Evolutionary conservation across 2,113 vertebrate genomes (phyloP).

Genomic region (Platichthys stellatus): DNA sequence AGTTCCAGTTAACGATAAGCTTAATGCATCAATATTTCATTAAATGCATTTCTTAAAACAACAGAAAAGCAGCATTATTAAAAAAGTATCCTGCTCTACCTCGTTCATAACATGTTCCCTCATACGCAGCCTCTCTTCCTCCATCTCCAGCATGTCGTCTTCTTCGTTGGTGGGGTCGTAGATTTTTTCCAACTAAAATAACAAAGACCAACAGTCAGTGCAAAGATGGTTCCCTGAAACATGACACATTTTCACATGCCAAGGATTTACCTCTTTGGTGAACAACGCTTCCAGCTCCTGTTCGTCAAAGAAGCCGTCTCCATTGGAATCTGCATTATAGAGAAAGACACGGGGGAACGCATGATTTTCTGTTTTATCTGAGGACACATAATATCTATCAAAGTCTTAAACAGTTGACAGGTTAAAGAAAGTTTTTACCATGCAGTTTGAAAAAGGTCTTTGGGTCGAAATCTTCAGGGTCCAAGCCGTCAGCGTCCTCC

Average conservation of each 20-base stretch:
- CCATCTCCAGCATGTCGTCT: slow-evolving; percentile 99
- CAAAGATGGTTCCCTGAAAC: not conserved
- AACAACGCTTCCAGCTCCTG: slow-evolving; percentile 97
- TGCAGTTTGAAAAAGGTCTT: slow-evolving; percentile 99
- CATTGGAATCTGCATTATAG: slow-evolving; percentile 88
- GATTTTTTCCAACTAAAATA: slow-evolving; percentile 92
- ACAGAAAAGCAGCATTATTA: not conserved
- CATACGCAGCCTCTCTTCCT: slow-evolving; percentile 97
- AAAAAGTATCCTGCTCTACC: slow-evolving; percentile 76
- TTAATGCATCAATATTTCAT: not conserved
- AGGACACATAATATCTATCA: not conserved
- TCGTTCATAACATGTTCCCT: slow-evolving; percentile 98
- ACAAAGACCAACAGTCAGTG: slow-evolving; percentile 18
- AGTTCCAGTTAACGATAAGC: not conserved
- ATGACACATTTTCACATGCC: not conserved
- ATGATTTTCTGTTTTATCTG: not conserved
- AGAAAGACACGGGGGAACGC: not conserved
- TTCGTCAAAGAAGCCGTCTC: slow-evolving; percentile 94
- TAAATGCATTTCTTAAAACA: not conserved
- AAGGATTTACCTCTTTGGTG: slow-evolving; percentile 91
- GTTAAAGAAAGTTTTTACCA: slow-evolving; percentile 80
- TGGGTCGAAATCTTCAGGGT: slow-evolving; percentile 96
- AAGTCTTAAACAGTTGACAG: not conserved
- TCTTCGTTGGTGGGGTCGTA: slow-evolving; percentile 97
- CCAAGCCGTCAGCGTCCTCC: slow-evolving; percentile 96